Evolutionary conservation across 2,888 invertebrate genomes (phyloP), one percentile per base, ranked within the genome.

Genomic region (Crematogaster levior): DNA sequence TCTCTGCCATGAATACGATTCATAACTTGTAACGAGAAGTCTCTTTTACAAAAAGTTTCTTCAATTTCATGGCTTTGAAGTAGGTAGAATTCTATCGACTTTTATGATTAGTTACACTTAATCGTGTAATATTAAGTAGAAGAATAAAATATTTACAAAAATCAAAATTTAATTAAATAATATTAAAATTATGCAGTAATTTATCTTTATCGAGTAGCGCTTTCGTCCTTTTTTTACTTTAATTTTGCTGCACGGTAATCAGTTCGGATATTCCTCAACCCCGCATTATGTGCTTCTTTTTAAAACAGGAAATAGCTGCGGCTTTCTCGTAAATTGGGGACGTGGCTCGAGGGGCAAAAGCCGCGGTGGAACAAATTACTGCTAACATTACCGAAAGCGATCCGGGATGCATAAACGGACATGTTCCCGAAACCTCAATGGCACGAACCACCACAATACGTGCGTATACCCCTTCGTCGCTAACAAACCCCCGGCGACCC

Each of bases 361-460:
- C 81, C 65, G 60, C 65, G 61, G 53, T 37, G 66, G 75, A 58
- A 77, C 83, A 60, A 87, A 85, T 87, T 83, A 85, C 77, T 85
- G 63, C 81, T 73, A 84, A 84, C 73, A 74, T 77, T 77, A 74
- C 48, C 74, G 75, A 68, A 74, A 80, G 70, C 82, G 81, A 84
- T 87, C 73, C 70, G 68, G 63, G 82, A 87, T 86, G 85, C 85
- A 83, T 81, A 85, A 88, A 85, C 84, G 84, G 66, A n/a, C 63
- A 82, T 82, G 86, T 77, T 83, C 58, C 63, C 68, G 82, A 83
- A 85, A 88, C 85, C 85, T 80, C 84, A 83, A 84, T 79, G 77
- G 80, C 84, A 81, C 82, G 75, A 72, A 75, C 70, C 75, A 53
- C 66, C 66, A 70, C 77, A 75, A 61, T 51, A 58, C 74, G 82